Conservation (phyloP, 2,888 invertebrate genomes). For the Myathropa florea region DNA sequence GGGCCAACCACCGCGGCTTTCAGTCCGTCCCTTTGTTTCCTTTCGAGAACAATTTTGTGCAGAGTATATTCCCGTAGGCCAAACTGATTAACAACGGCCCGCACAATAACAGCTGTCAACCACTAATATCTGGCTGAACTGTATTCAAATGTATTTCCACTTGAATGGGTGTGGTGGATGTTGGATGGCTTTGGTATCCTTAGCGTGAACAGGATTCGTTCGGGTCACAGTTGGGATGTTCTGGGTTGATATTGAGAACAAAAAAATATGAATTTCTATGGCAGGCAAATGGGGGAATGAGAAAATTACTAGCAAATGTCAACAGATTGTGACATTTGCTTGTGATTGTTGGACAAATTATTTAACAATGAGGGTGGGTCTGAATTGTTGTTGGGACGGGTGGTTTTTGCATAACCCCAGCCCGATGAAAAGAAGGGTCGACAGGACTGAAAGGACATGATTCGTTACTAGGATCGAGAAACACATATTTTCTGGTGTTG, state of each 20-base stretch:
- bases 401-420: not conserved
- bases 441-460: not conserved
- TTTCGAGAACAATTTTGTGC: not conserved
- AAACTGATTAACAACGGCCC: conserved; percentile 79
- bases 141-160: conserved; percentile 69
- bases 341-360: conserved; percentile 54
- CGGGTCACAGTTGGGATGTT: conserved; percentile 68
- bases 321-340: conserved; percentile 67
- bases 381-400: not conserved
- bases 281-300: conserved; percentile 28
- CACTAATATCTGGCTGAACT: conserved; percentile 70
- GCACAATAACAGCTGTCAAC: conserved; percentile 69
- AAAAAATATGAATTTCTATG: conserved; percentile 45
- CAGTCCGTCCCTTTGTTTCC: conserved; percentile 61
- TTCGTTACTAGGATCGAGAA: no score
- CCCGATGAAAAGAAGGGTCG: not conserved
- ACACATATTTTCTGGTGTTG: no score
- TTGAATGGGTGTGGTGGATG: conserved; percentile 51
- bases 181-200: conserved; percentile 16
- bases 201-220: conserved; percentile 60
- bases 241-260: conserved; percentile 44
- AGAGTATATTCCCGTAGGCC: conserved; percentile 75
- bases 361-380: conserved; percentile 17
- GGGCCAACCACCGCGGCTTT: no score
- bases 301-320: conserved; percentile 60